These are phyloP conservation scores for Allophyes oxyacanthae DNA, from an alignment of 2,888 invertebrate genomes.

Conservation along the genomic window DNA sequence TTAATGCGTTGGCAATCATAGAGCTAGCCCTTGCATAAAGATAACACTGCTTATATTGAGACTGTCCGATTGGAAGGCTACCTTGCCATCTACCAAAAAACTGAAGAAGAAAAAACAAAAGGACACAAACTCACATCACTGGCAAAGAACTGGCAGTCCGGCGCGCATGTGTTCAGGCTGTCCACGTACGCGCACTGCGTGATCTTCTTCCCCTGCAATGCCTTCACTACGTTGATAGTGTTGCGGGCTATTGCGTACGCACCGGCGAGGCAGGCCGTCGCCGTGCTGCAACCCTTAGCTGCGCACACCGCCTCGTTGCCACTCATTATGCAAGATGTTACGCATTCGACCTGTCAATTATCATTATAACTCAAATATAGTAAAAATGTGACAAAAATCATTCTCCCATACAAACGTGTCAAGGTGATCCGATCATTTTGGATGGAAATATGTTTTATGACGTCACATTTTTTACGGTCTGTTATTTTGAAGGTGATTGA, in stretches of 20 bases:
- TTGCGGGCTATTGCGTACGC: slow-evolving; percentile 81
- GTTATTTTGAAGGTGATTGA: too few species aligned
- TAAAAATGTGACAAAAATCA: too few species aligned
- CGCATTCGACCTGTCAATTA: slow-evolving; percentile 75
- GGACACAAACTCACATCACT: slow-evolving; percentile 69
- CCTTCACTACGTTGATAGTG: slow-evolving; percentile 80
- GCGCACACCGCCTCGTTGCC: slow-evolving; percentile 76
- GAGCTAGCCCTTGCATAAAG: too few species aligned
- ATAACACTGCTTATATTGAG: too few species aligned
- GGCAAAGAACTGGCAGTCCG: slow-evolving; percentile 81
- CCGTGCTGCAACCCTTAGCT: slow-evolving; percentile 70
- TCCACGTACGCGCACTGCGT: slow-evolving; percentile 81
- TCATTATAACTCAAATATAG: too few species aligned
- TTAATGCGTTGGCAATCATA: too few species aligned
- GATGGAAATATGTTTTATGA: too few species aligned
- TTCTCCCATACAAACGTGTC: too few species aligned
- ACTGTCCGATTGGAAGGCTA: too few species aligned
- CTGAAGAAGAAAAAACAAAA: background rate
- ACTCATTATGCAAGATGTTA: slow-evolving; percentile 82
- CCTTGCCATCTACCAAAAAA: too few species aligned
- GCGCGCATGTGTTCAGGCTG: slow-evolving; percentile 77
- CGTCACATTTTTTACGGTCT: too few species aligned
- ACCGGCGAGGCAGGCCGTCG: slow-evolving; percentile 78
- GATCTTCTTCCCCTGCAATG: slow-evolving; percentile 73
- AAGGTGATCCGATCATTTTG: too few species aligned